These are phyloP conservation scores for Arnoldichthys spilopterus DNA, from an alignment of 2,797 vertebrate genomes.

Conservation along the genomic window DNA sequence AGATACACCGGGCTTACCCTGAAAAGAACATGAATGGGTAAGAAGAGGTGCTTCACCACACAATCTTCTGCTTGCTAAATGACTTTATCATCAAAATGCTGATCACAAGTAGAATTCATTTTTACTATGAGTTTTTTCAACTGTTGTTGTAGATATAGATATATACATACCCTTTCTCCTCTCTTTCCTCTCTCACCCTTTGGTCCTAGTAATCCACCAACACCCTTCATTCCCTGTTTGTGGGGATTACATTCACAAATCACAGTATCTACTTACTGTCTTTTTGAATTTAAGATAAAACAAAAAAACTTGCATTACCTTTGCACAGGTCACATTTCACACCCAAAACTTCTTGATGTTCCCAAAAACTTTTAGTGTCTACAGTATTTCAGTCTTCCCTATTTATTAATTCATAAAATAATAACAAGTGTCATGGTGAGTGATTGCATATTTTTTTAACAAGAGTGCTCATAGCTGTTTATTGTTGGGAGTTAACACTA, in stretches of 20 bases:
- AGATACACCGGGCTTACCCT: constrained; percentile 74
- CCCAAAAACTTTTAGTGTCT: too few relatives aligned
- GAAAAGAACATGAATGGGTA: not conserved
- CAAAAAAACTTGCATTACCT: too few relatives aligned
- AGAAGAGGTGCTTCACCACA: not conserved
- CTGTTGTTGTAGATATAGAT: not conserved
- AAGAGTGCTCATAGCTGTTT: too few relatives aligned
- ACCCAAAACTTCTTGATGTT: too few relatives aligned
- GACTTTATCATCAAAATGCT: not conserved
- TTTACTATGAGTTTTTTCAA: not conserved
- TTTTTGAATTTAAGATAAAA: too few relatives aligned
- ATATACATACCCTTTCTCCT: constrained; percentile 72
- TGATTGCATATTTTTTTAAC: too few relatives aligned
- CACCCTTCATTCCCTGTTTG: constrained; percentile 73
- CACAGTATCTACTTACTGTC: too few relatives aligned
- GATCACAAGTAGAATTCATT: not conserved
- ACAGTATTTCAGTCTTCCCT: too few relatives aligned
- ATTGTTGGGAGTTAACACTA: too few relatives aligned
- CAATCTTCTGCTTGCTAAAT: not conserved
- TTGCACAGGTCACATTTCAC: too few relatives aligned
- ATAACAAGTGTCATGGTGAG: too few relatives aligned
- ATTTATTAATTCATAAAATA: too few relatives aligned
- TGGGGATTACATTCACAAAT: constrained; percentile 27
- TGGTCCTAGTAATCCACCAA: constrained; percentile 52
- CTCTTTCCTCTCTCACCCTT: constrained; percentile 59